Conservation (phyloP, 2,113 vertebrate species). For the Pyrgilauda ruficollis region DNA sequence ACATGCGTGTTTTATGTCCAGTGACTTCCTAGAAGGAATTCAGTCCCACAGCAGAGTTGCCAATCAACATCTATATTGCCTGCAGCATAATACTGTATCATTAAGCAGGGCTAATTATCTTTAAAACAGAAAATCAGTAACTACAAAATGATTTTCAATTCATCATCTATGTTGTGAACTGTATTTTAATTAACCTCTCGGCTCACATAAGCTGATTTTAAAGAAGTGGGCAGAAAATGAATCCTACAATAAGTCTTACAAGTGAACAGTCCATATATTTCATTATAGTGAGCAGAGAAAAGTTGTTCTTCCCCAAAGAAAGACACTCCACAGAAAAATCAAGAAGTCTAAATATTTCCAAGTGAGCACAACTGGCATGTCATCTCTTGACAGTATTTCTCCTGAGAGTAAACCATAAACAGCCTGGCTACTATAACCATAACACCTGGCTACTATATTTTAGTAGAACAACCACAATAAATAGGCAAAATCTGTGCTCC, state of each 20-base stretch:
- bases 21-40: background rate
- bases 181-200: background rate
- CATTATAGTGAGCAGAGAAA: background rate
- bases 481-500: background rate
- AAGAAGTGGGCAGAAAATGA: background rate
- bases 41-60: background rate
- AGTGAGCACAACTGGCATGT: background rate
- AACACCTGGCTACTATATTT: background rate
- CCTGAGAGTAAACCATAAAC: background rate
- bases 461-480: background rate
- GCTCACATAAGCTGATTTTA: background rate
- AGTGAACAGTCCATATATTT: background rate
- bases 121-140: constrained; percentile 14
- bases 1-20: background rate
- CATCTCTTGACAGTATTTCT: background rate
- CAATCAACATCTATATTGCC: background rate
- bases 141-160: background rate
- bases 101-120: background rate
- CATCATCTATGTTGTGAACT: background rate
- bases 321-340: background rate
- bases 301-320: background rate
- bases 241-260: background rate
- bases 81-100: background rate
- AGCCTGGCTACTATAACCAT: background rate
- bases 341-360: background rate